These are phyloP conservation scores for Propithecus deckenii DNA, from an alignment of 2,797 vertebrate genomes.

Conservation along the genomic window DNA sequence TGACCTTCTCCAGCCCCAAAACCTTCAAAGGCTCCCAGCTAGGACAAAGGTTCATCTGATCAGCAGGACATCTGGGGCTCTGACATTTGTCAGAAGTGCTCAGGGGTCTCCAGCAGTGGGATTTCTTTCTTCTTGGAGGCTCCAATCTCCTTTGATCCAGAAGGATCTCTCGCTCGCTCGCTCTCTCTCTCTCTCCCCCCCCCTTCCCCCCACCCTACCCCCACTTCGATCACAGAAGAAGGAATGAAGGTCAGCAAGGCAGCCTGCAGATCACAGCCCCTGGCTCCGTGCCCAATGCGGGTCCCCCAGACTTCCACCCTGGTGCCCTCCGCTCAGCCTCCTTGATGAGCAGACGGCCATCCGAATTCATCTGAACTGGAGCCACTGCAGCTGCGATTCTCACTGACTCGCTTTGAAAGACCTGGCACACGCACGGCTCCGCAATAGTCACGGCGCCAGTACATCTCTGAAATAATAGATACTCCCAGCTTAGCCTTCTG, in stretches of 20 bases:
- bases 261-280: fast-evolving
- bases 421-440: fast-evolving
- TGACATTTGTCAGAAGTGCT: not conserved
- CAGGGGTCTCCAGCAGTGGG: not conserved
- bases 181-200: not conserved
- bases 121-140: not conserved
- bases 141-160: not conserved
- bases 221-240: not conserved
- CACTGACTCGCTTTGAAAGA: not conserved
- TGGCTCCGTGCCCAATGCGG: fast-evolving
- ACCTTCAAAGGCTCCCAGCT: not conserved
- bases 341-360: fast-evolving
- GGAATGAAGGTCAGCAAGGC: not conserved
- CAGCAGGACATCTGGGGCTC: not conserved
- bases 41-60: not conserved
- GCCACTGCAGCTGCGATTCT: fast-evolving
- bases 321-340: not conserved
- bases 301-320: fast-evolving
- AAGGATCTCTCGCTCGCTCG: no score
- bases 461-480: not conserved
- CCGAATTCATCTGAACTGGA: not conserved
- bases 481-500: not conserved
- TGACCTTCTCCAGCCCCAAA: not conserved
- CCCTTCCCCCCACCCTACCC: not conserved
- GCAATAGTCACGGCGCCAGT: not conserved